A percentile compares a stretch with the other conserved stretches of the same genome.
Conservation (phyloP, 2,113 vertebrate genomes). For the Delphinapterus leucas region DNA sequence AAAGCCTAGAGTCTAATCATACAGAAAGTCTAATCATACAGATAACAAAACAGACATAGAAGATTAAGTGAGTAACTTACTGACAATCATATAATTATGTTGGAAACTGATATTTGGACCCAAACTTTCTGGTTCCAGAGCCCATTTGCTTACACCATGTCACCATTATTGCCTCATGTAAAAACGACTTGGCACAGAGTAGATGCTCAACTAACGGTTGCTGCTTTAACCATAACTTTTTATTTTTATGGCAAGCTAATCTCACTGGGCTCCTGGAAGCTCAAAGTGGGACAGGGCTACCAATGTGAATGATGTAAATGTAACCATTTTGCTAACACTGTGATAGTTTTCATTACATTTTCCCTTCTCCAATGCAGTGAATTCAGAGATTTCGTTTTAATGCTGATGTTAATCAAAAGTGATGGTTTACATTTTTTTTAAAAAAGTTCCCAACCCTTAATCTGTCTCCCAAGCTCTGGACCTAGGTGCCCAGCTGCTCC, state of each 20-base stretch:
- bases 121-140: neutral
- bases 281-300: neutral
- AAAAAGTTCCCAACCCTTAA: neutral
- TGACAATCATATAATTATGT: neutral
- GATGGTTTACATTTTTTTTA: neutral
- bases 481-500: neutral
- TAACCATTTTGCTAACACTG: neutral
- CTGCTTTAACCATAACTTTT: neutral
- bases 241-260: conserved; percentile 25
- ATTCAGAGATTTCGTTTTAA: conserved; percentile 41
- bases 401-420: conserved; percentile 1
- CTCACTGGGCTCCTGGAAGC: neutral
- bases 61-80: neutral
- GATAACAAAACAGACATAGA: neutral
- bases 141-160: neutral
- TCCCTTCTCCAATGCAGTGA: neutral
- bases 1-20: neutral
- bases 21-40: neutral
- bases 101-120: neutral
- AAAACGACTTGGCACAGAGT: neutral
- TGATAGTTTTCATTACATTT: neutral
- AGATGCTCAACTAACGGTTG: neutral
- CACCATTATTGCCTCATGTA: neutral
- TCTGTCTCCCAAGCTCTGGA: neutral
- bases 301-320: conserved; percentile 36